A percentile compares a stretch with the other conserved stretches of the same genome.
Conservation (phyloP, 2,797 vertebrate genomes). For the Luscinia luscinia region DNA sequence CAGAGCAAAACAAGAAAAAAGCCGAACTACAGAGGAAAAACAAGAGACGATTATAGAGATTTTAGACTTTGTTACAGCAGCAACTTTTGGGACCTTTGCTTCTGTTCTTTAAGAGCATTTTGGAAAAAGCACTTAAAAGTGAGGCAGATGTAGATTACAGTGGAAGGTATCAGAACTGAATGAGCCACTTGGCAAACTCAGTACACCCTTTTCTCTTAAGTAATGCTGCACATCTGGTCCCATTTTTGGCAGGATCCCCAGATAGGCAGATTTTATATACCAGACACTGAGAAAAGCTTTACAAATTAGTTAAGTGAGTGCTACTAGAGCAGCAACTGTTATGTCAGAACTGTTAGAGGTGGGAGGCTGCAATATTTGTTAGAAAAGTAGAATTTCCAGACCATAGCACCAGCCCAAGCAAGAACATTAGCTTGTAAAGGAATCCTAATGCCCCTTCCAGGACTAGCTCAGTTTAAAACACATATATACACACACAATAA, state of each 20-base stretch:
- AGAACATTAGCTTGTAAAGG: not conserved
- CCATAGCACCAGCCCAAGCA: not conserved
- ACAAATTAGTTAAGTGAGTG: not conserved
- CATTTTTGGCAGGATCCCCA: not conserved
- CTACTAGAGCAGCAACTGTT: not conserved
- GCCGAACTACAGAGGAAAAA: constrained; percentile 84
- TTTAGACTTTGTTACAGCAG: not conserved
- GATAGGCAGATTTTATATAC: not conserved
- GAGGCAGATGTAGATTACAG: not conserved
- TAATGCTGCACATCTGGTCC: not conserved
- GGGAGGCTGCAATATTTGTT: not conserved
- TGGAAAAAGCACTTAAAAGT: not conserved
- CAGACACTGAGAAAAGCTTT: not conserved
- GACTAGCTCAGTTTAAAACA: not conserved
- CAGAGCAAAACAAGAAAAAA: constrained; percentile 96
- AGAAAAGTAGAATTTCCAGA: not conserved
- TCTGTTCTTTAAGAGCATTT: not conserved
- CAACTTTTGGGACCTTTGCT: not conserved
- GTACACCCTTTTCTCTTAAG: not conserved
- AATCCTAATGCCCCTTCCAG: not conserved
- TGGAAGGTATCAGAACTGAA: not conserved
- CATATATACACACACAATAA: not conserved
- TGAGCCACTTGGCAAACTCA: not conserved
- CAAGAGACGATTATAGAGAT: not conserved
- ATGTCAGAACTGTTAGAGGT: not conserved